Evolutionary conservation across 1,140 invertebrate species (phyloP).

Genomic region (Drosophila sp.): DNA sequence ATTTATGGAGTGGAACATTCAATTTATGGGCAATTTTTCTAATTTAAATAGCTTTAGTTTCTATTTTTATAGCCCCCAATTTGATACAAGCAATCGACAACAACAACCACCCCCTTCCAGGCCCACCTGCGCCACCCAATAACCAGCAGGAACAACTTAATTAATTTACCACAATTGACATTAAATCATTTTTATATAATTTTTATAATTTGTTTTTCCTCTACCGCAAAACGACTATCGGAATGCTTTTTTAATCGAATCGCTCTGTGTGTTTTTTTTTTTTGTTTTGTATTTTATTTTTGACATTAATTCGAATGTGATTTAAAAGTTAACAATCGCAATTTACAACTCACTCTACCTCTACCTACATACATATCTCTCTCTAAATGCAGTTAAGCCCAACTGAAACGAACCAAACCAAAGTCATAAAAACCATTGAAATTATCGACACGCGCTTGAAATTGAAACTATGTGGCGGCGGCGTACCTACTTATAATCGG

Average conservation of each 20-base stretch:
- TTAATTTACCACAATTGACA: conserved; percentile 29
- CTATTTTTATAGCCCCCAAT: not conserved
- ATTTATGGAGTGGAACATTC: conserved; percentile 9
- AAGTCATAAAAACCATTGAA: conserved; percentile 45
- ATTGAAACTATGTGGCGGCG: conserved; percentile 58
- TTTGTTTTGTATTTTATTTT: not conserved
- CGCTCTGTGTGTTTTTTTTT: conserved; percentile 20
- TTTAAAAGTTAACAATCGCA: conserved; percentile 43
- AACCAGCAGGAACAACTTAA: conserved; percentile 9
- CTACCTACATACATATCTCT: not conserved
- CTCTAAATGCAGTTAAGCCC: not conserved
- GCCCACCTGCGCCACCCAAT: not conserved
- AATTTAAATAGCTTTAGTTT: not conserved
- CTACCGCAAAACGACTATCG: conserved; percentile 11
- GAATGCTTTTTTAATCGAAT: conserved; percentile 39
- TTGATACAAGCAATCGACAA: not conserved
- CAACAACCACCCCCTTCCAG: too few relatives aligned
- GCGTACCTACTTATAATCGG: conserved; percentile 35
- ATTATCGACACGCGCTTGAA: conserved; percentile 66
- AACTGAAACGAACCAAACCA: conserved; percentile 15
- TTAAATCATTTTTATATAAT: conserved; percentile 42
- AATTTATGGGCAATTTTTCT: not conserved
- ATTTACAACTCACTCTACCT: conserved; percentile 33
- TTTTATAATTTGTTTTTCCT: conserved; percentile 23
- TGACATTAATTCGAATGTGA: conserved; percentile 40